Evolutionary conservation across 2,797 vertebrate species (phyloP).

Genomic region (Sebastolobus alascanus): DNA sequence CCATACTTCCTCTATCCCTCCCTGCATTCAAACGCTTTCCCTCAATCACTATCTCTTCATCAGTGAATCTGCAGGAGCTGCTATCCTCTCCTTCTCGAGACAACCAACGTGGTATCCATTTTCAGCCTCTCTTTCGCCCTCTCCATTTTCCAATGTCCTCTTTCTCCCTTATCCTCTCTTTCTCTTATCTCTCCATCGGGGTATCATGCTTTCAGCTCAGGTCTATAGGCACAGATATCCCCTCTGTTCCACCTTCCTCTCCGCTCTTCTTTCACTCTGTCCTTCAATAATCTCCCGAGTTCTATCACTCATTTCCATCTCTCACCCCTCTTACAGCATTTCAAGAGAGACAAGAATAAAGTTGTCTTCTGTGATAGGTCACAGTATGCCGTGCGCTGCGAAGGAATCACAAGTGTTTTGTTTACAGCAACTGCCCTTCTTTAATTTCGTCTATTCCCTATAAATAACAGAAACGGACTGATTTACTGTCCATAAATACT

Average conservation of each 20-base stretch:
- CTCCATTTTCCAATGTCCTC: constrained; percentile 68
- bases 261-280: constrained; percentile 69
- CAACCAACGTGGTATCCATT: constrained; percentile 55
- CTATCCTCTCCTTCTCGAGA: constrained; percentile 55
- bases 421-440: background rate
- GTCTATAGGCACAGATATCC: constrained; percentile 70
- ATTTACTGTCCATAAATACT: constrained; percentile 43
- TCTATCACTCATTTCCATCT: constrained; percentile 73
- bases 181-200: constrained; percentile 78
- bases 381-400: background rate
- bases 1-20: constrained; percentile 55
- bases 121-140: constrained; percentile 66
- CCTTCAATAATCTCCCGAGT: constrained; percentile 69
- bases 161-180: constrained; percentile 54
- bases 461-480: constrained; percentile 19
- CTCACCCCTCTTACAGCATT: constrained; percentile 27
- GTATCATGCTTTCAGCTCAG: constrained; percentile 75
- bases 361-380: constrained; percentile 27
- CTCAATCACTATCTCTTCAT: constrained; percentile 68
- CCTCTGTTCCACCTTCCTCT: constrained; percentile 69
- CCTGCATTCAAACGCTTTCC: constrained; percentile 52
- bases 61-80: constrained; percentile 60
- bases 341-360: constrained; percentile 48
- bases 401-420: constrained; percentile 9
- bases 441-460: constrained; percentile 13